phyloP scores from a whole-genome alignment of 2,113 vertebrate genomes.

The Echinops telfairi region DNA sequence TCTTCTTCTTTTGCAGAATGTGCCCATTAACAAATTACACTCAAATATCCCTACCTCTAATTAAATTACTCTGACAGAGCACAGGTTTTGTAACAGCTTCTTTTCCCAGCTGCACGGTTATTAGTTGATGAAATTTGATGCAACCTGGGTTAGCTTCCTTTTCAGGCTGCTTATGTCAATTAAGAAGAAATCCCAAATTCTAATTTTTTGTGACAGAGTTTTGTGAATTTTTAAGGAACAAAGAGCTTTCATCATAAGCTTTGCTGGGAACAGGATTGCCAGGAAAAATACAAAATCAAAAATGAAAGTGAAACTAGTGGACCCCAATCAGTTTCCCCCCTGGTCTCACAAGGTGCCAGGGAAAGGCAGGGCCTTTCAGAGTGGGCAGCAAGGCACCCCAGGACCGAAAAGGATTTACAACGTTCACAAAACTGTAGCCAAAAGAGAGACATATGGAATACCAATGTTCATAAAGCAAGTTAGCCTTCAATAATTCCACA shows the following conservation, averaged over 20 bases:
- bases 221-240: constrained; percentile 38
- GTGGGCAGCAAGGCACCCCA: too few species aligned
- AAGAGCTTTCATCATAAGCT: background rate
- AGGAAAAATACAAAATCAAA: background rate
- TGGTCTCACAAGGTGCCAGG: background rate
- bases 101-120: constrained; percentile 60
- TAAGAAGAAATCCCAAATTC: constrained; percentile 66
- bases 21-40: constrained; percentile 85
- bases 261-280: background rate
- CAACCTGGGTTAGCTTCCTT: constrained; percentile 73
- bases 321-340: background rate
- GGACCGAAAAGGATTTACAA: background rate
- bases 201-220: constrained; percentile 24
- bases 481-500: background rate
- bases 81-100: constrained; percentile 79
- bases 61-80: constrained; percentile 84
- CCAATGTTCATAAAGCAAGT: background rate
- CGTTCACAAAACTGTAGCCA: constrained; percentile 19
- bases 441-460: background rate
- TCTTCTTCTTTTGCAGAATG: constrained; percentile 72
- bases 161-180: constrained; percentile 70
- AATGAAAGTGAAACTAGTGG: background rate
- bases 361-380: too few species aligned
- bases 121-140: constrained; percentile 79
- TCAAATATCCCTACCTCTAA: constrained; percentile 85